A percentile compares a stretch with the other conserved stretches of the same genome.
Evolutionary conservation across 1,140 invertebrate genomes (phyloP).

Genomic region (Drosophila littoralis): DNA sequence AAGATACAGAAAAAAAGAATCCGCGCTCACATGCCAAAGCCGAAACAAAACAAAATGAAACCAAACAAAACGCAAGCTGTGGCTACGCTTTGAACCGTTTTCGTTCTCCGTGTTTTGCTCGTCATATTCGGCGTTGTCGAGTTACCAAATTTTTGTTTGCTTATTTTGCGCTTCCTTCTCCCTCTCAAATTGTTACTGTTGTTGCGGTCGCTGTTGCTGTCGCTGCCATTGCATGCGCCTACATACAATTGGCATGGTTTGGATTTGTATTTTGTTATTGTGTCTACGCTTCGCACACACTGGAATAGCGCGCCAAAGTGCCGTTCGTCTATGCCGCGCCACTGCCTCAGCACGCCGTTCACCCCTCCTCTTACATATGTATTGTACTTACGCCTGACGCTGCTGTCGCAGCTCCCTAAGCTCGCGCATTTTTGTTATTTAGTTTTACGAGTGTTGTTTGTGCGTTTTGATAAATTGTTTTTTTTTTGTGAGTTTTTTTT

Average conservation of each 20-base stretch:
- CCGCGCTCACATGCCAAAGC: slow-evolving; percentile 45
- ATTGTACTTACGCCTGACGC: slow-evolving; percentile 56
- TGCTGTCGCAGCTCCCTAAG: slow-evolving; percentile 20
- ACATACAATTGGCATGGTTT: slow-evolving; percentile 12
- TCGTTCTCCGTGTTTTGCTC: slow-evolving; percentile 62
- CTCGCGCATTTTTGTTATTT: slow-evolving; percentile 51
- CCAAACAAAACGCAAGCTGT: slow-evolving; percentile 28
- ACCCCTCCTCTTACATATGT: not conserved
- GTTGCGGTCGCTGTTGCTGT: not conserved
- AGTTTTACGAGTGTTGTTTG: slow-evolving; percentile 12
- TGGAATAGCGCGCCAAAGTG: slow-evolving; percentile 18
- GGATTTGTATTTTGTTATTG: not conserved
- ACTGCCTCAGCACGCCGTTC: not conserved
- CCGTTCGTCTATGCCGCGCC: slow-evolving; percentile 4
- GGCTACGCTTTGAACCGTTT: slow-evolving; percentile 23
- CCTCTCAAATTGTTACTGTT: slow-evolving; percentile 7
- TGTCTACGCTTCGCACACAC: slow-evolving; percentile 1
- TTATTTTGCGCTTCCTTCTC: slow-evolving; percentile 13
- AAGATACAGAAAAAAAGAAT: slow-evolving; percentile 21
- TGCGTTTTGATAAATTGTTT: slow-evolving; percentile 18
- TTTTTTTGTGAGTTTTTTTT: slow-evolving; percentile 10
- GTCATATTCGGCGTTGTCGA: slow-evolving; percentile 42
- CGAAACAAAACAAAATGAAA: slow-evolving; percentile 40
- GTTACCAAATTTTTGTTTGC: slow-evolving; percentile 21
- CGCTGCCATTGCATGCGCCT: slow-evolving; percentile 2